phyloP scores from a whole-genome alignment of 2,113 vertebrate genomes.

The Andinoacara biseriatus region DNA sequence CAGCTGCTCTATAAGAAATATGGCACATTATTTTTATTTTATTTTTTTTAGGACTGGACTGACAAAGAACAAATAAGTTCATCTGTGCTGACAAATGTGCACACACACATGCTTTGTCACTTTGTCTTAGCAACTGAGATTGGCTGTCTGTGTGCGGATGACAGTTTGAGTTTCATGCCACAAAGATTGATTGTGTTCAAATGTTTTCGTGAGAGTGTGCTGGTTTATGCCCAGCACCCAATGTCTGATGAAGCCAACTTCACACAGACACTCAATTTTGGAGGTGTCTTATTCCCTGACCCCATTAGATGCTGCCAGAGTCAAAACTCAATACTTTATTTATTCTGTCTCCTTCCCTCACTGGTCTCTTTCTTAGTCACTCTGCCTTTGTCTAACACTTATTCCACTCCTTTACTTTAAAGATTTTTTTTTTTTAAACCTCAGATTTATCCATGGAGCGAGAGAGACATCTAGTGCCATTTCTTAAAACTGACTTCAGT shows the following conservation, averaged over 20 bases:
- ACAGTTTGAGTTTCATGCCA: conserved; percentile 71
- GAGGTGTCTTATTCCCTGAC: conserved; percentile 79
- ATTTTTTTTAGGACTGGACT: not conserved
- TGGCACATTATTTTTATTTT: not conserved
- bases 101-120: conserved; percentile 50
- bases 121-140: conserved; percentile 58
- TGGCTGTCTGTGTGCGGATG: conserved; percentile 58
- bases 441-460: conserved; percentile 76
- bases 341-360: conserved; percentile 69
- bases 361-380: conserved; percentile 59
- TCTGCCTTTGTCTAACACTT: conserved; percentile 64
- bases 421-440: not conserved
- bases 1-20: conserved; percentile 6
- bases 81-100: conserved; percentile 57
- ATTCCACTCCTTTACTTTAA: conserved; percentile 45
- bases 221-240: conserved; percentile 46
- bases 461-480: conserved; percentile 82
- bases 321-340: conserved; percentile 81
- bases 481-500: conserved; percentile 15
- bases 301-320: conserved; percentile 76
- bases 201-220: conserved; percentile 48
- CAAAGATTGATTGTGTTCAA: conserved; percentile 70
- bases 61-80: conserved; percentile 36
- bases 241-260: conserved; percentile 75
- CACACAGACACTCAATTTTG: conserved; percentile 79